Percentiles rank a stretch among this genome's conserved stretches.
Conservation (phyloP, 2,113 vertebrate genomes). For the Ceyx margarethae region DNA sequence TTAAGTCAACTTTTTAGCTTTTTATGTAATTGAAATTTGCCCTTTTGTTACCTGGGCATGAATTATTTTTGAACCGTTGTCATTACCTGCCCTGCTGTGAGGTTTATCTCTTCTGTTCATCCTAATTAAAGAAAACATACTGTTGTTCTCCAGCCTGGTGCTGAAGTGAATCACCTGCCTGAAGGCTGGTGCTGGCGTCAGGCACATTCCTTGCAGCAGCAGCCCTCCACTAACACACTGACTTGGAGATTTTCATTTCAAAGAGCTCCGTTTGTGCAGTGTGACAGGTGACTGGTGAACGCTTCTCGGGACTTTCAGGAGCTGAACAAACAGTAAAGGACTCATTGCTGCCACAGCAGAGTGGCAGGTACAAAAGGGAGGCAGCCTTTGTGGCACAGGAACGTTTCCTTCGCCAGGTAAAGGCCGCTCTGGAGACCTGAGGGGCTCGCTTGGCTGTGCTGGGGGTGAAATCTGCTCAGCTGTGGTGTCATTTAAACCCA, state of each 20-base stretch:
- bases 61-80: constrained; percentile 74
- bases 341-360: neutral
- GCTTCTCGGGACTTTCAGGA: constrained; percentile 61
- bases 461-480: neutral
- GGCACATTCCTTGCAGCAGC: constrained; percentile 13
- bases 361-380: constrained; percentile 7
- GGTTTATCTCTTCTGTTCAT: constrained; percentile 78
- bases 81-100: constrained; percentile 72
- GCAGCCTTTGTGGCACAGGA: constrained; percentile 9
- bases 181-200: constrained; percentile 48
- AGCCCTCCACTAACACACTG: constrained; percentile 15
- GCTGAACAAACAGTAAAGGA: constrained; percentile 61
- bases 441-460: neutral
- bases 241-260: constrained; percentile 65
- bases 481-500: constrained; percentile 29
- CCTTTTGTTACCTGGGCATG: constrained; percentile 75
- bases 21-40: constrained; percentile 75
- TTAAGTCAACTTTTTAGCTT: constrained; percentile 58
- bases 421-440: neutral
- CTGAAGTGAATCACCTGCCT: constrained; percentile 70
- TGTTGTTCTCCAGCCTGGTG: constrained; percentile 59
- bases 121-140: constrained; percentile 80
- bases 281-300: constrained; percentile 56
- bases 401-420: neutral
- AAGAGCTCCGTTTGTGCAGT: constrained; percentile 53